Evolutionary conservation across 2,113 vertebrate species (phyloP), one percentile per base, ranked within the genome.

Genomic region (Apteryx owenii): DNA sequence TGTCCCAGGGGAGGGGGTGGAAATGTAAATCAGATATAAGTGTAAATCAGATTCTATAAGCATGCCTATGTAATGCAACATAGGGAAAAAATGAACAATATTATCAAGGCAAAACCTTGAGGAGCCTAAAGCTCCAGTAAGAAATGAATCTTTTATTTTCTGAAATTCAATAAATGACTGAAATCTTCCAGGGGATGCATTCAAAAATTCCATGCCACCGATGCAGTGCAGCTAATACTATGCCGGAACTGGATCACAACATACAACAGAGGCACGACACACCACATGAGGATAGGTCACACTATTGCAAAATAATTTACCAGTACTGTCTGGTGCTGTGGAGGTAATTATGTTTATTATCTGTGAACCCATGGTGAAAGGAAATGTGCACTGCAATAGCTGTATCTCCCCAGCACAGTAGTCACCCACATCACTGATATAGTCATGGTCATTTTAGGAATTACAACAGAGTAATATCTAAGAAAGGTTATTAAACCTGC

Each of bases 21-120:
- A 94, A 92, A 79, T 91, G 94, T n/a, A 96, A 94, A 95, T 89
- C 75, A 93, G 58, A 91, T 89, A 79, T 8, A 95, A 28, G 75
- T 66, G 71, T 80, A 94, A 95, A 97, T 94, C 68, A 80, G 40
- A 88, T 96, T 94, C 85, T 51, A 36, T 62, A 88, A 71, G 46
- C 38, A 36, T 64, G 81, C 3, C 53, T 94, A 61, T 80, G 81
- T 48, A 88, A 46, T 0, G 5, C 9, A 8, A 23, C 12, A 36
- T 38, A 75, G 28, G 25, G 29, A 83, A 90, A 89, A 76, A 33
- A 53, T 36, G 16, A 17, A 68, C 79, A 70, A 18, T 10, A 5
- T 78, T 83, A 38, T 42, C 31, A 80, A 81, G 54, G 58, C 2
- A 31, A 91, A 95, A 60, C 12, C 8, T 51, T 36, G 50, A 88